Base-by-base conservation (phyloP, 2,888 invertebrate genomes). In the Erebia epiphron region DNA sequence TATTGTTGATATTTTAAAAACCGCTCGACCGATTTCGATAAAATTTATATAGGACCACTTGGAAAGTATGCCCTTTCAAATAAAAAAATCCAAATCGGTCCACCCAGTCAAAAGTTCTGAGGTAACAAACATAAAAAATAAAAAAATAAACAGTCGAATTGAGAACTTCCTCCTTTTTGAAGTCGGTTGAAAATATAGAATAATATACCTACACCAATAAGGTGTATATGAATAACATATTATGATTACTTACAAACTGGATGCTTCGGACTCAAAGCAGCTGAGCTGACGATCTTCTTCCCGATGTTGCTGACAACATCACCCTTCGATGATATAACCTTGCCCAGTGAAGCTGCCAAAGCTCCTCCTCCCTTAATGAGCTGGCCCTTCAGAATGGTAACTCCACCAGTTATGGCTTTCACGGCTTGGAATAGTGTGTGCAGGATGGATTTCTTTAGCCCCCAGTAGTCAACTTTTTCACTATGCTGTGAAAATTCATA, bases 351-450 rank as follows among this genome's bases (percentile, higher is more conserved):
- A 0, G 91, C 80, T 0, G 94, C 93, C 41, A 94, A 79, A 0
- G 92, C 87, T 13, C 98, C 97, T 68, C 97, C 96, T 57, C 97
- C 97, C 89, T 97, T 97, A 78, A 98, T 96, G 43, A 98, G 91
- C 85, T 97, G 97, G 0, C 98, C 98, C 82, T 97, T 97, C n/a
- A 97, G 94, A 41, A 97, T 97, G 3, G 98, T 95, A 11, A 97
- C 96, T 63, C 97, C 97, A 11, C 98, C 98, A 10, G 97, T 97
- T 75, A 98, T 97, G 14, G 98, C 97, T 83, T 98, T 98, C 1
- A 97, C 96, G 0, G 98, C 97, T 94, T 98, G 97, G 82, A 98
- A 95, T 11, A 98, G 93, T 4, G 97, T 97, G 86, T 96, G 96
- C 16, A 97, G 89, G 73, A 98, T 96, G 0, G 97, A 96, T 83